A percentile compares a stretch with the other conserved stretches of the same genome.
These are phyloP conservation scores for Enteromius mattozi DNA, from an alignment of 2,797 vertebrate species.

Conservation along the genomic window DNA sequence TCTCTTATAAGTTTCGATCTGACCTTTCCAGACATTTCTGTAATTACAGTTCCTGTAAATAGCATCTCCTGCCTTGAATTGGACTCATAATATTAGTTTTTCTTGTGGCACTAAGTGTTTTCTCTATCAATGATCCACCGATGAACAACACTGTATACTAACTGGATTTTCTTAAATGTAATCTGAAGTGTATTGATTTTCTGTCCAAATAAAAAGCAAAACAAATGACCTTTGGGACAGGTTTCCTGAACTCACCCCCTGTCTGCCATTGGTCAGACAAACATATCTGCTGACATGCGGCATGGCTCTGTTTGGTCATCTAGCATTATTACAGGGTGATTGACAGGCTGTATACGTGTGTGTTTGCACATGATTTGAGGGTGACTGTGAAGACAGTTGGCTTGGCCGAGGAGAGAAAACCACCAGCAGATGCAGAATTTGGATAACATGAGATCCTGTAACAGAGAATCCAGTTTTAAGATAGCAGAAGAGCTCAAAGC, in stretches of 20 bases:
- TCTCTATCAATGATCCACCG: not conserved
- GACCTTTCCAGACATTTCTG: conserved; percentile 11
- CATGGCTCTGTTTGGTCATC: not conserved
- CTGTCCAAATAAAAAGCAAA: not conserved
- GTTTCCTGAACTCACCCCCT: not conserved
- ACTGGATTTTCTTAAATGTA: not conserved
- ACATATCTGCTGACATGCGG: not conserved
- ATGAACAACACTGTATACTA: not conserved
- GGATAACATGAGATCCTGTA: conserved; percentile 1
- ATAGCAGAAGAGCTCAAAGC: not conserved
- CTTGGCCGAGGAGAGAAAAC: not conserved
- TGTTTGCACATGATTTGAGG: not conserved
- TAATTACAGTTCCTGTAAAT: conserved; percentile 13
- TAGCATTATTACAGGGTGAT: not conserved
- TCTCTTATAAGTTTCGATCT: conserved; percentile 6
- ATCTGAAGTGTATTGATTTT: not conserved
- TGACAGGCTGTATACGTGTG: not conserved
- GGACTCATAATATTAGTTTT: not conserved
- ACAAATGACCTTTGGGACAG: not conserved
- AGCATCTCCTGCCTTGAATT: not conserved
- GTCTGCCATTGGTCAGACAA: not conserved
- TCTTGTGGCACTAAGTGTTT: not conserved
- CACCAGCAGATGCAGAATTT: conserved; percentile 17
- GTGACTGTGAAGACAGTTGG: conserved; percentile 22
- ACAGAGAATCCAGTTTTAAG: not conserved